These are phyloP conservation scores for Falco peregrinus DNA, from an alignment of 2,797 vertebrate genomes.

Conservation along the genomic window DNA sequence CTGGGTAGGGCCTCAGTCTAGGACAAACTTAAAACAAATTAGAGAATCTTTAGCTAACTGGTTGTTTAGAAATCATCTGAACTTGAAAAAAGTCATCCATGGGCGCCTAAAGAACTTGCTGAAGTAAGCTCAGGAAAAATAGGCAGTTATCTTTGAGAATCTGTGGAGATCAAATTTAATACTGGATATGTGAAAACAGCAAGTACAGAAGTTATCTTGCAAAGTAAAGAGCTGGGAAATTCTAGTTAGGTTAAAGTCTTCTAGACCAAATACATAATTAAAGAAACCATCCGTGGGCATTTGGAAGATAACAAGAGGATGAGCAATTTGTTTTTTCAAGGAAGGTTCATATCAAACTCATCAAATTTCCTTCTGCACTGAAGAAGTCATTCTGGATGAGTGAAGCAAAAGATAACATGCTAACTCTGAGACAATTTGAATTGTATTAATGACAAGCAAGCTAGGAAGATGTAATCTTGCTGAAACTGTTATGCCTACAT, in stretches of 20 bases:
- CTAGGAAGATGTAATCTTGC: neutral
- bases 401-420: neutral
- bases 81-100: neutral
- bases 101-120: neutral
- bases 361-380: neutral
- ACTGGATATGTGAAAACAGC: neutral
- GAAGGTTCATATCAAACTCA: neutral
- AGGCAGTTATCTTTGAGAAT: neutral
- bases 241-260: neutral
- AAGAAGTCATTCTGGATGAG: neutral
- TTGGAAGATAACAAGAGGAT: neutral
- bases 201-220: neutral
- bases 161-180: neutral
- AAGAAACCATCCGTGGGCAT: neutral
- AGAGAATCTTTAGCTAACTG: neutral
- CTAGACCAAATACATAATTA: neutral
- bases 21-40: neutral
- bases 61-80: neutral
- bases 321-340: constrained; percentile 4
- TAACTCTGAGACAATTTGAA: neutral
- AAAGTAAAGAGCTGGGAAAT: neutral
- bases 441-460: neutral
- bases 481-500: neutral
- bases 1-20: neutral
- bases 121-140: neutral